A percentile compares a stretch with the other conserved stretches of the same genome.
Conservation (phyloP, 2,113 vertebrate genomes). For the rabbit (Oryctolagus cuniculus) region mOryCun1.1 NC_091432.1:65188001-65188500, state of each 20-base stretch:
- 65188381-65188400: constrained; percentile 23
- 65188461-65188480: constrained; percentile 5
- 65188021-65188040: constrained; percentile 55
- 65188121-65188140: constrained; percentile 23
- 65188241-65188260: not conserved
- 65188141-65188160: not conserved
- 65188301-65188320: not conserved
- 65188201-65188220: not conserved
- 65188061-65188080: not conserved
- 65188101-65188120: not conserved
- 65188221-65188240: not conserved
- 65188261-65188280: not conserved
- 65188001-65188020: constrained; percentile 46
- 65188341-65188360: constrained; percentile 33
- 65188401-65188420: constrained; percentile 37
- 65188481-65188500: no score
- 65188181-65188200: not conserved
- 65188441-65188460: not conserved
- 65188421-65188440: constrained; percentile 16
- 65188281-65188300: not conserved
- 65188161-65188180: not conserved
- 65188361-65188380: constrained; percentile 37
- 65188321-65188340: constrained; percentile 38
- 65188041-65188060: not conserved
- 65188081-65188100: constrained; percentile 5